Evolutionary conservation across 2,888 invertebrate species (phyloP), one percentile per base, ranked within the genome.

Genomic region (Heteropelma amictum): DNA sequence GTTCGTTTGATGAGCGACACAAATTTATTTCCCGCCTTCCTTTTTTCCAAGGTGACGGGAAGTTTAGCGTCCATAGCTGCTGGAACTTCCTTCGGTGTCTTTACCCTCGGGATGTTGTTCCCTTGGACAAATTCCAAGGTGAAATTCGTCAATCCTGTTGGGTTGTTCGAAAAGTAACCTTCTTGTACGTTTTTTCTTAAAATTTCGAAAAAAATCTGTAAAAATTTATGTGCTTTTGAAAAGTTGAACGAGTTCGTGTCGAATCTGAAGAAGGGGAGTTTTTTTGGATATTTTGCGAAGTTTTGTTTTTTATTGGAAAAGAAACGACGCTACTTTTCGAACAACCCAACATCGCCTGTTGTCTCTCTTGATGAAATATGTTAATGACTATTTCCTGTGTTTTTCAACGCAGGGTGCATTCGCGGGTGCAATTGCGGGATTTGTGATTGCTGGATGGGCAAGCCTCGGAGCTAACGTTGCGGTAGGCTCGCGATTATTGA

Each of bases 11-110:
- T 0, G 3, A 21, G n/a, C n/a, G 26, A 8, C n/a, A 21, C 19
- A 14, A 28, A 30, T 4, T 26, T 23, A 21, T 10, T 23, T 12
- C 17, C n/a, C n/a, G n/a, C n/a, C n/a, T 42, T 60, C 38, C 2
- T 14, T 67, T 33, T 28, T 85, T 35, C 54, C 8, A 78, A 92
- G 90, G 92, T 93, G 75, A 93, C 94, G 0, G 93, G 94, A 40
- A 94, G 95, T 12, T 89, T 96, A 54, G 94, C 95, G n/a, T 95
- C 96, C 0, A 95, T 96, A 77, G 94, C 95, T 1, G 94, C 95
- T 0, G 95, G 95, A 40, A 94, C 95, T 5, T 94, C 96, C 0
- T 94, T 95, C 81, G 96, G 96, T 0, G 92, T 96, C 7, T 96
- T 96, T 85, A 94, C 95, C 0, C 89, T 96, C 19, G 96, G 96